Conservation (phyloP, 2,113 vertebrate genomes). For the Rhinoderma darwinii region DNA sequence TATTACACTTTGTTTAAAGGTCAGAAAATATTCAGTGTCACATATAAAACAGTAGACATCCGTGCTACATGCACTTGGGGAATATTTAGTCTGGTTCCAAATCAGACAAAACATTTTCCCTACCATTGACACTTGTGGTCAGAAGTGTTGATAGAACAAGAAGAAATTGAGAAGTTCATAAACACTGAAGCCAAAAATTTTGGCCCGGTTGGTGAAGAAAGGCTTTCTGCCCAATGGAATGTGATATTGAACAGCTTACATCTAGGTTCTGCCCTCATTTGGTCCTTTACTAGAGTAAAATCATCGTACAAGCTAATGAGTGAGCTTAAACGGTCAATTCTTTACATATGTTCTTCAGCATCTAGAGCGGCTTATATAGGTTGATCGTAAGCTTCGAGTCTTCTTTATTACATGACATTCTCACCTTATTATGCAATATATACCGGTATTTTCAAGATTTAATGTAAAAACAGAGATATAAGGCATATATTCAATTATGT, state of each 20-base stretch:
- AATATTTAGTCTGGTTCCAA: neutral
- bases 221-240: neutral
- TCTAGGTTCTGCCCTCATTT: too few relatives aligned
- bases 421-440: neutral
- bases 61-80: neutral
- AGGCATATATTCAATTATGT: too few relatives aligned
- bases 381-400: neutral
- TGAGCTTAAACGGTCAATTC: too few relatives aligned
- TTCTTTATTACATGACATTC: neutral
- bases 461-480: too few relatives aligned
- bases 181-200: neutral
- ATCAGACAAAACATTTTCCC: neutral
- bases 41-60: neutral
- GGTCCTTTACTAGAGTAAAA: too few relatives aligned
- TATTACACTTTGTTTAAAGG: neutral
- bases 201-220: too few relatives aligned
- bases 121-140: neutral
- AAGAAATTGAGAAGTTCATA: neutral
- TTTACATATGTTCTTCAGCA: too few relatives aligned
- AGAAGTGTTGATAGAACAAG: neutral
- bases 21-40: neutral
- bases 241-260: neutral
- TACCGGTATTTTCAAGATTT: neutral
- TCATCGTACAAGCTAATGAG: too few relatives aligned
- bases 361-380: too few relatives aligned